Conservation (phyloP, 2,797 vertebrate species). For the Malurus leucopterus region DNA sequence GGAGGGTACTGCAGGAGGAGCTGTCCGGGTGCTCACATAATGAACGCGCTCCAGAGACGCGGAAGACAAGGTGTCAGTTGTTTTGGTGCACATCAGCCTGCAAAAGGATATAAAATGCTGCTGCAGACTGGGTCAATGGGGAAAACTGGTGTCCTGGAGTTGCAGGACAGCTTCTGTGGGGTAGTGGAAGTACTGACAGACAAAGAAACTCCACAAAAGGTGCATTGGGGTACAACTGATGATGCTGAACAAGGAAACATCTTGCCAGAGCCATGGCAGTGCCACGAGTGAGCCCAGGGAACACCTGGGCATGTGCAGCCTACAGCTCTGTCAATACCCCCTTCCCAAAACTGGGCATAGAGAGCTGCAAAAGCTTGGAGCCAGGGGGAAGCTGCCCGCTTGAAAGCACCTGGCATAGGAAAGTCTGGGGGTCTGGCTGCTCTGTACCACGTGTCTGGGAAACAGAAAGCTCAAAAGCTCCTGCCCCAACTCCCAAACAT, state of each 20-base stretch:
- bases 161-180: background rate
- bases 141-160: background rate
- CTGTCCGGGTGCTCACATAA: background rate
- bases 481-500: rapidly evolving
- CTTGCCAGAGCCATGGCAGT: background rate
- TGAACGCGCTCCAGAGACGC: background rate
- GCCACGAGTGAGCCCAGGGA: rapidly evolving
- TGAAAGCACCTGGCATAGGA: background rate
- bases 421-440: background rate
- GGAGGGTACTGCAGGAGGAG: background rate
- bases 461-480: background rate
- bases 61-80: background rate
- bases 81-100: background rate
- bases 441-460: background rate
- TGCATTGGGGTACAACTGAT: rapidly evolving
- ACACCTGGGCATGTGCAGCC: background rate
- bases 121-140: background rate
- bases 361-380: background rate
- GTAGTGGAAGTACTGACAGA: background rate
- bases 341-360: background rate
- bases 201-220: rapidly evolving
- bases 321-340: background rate
- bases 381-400: rapidly evolving
- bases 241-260: rapidly evolving
- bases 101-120: background rate